Base-by-base conservation (phyloP, 2,888 invertebrate genomes). In the Fragum sueziense region DNA sequence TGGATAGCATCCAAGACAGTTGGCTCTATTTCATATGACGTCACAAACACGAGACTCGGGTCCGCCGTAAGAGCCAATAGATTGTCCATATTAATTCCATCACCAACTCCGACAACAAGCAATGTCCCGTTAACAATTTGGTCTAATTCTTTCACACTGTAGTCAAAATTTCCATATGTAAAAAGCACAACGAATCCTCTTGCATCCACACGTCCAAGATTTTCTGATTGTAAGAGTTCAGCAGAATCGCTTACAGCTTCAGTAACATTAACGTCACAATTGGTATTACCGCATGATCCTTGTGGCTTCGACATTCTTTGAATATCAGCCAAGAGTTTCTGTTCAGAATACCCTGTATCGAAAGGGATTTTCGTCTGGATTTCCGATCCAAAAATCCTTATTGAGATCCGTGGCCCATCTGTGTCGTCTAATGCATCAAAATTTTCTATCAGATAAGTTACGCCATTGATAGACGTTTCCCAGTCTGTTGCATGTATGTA, bases 391-490 rank as follows among this genome's bases (percentile, higher is more conserved):
- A 61, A 31, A 1, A 31, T 31, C 14, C 33, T 31, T 20, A 61
- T 14, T 11, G 27, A 25, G 20, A 4, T 11, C 17, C 61, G 61
- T 17, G 61, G 29, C 31, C 61, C 61, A 2, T 61, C 20, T 61
- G 29, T n/a, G 33, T 4, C 6, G 1, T 7, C 61, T 31, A 7
- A 61, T 3, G 29, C 61, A 3, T 31, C 20, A 25, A 61, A 14
- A 22, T 51, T 68, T 25, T 51, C 57, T 25, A 77, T 68, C 4
- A 77, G 17, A 41, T 77, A 59, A 1, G 57, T 69, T 20, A 72
- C 25, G 25, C 34, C 76, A 51, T 72, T 34, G 1, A 59, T 67
- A 31, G 68, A 41, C 2, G 34, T 34, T 11, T 72, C 51, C 29
- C 34, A 59, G n/a, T 68, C 68, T 34, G 41, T 6, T 9, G 22